Evolutionary conservation across 37 sponge, comb jelly and placozoan genomes (phyloP).

Genomic region (Haliclona indistincta): DNA sequence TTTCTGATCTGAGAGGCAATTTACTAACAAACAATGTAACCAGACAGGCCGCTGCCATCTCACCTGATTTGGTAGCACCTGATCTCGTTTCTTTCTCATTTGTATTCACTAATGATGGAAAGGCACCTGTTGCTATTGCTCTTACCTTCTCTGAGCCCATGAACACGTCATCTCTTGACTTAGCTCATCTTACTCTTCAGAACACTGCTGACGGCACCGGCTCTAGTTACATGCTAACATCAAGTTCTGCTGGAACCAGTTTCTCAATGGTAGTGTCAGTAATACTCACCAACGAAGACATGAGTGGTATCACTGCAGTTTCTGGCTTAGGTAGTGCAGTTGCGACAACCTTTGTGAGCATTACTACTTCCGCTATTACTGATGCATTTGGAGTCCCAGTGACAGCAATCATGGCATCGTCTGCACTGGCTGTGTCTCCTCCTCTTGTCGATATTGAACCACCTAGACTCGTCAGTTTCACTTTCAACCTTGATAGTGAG

Average conservation of each 20-base stretch:
- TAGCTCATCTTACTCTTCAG: slow-evolving; percentile 53
- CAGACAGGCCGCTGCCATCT: slow-evolving; percentile 25
- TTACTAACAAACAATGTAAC: slow-evolving; percentile 29
- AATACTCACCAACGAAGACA: slow-evolving; percentile 50
- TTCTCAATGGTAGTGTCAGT: slow-evolving; percentile 21
- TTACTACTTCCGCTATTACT: slow-evolving; percentile 29
- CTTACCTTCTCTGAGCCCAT: slow-evolving; percentile 85
- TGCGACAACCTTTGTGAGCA: slow-evolving; percentile 39
- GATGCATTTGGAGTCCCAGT: slow-evolving; percentile 68
- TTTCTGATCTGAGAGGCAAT: slow-evolving; percentile 75
- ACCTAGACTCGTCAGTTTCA: slow-evolving; percentile 68
- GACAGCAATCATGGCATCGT: neutral
- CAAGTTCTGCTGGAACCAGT: slow-evolving; percentile 28
- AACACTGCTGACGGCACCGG: slow-evolving; percentile 22
- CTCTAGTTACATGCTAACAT: slow-evolving; percentile 23
- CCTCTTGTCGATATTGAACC: slow-evolving; percentile 57
- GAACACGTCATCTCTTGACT: slow-evolving; percentile 40
- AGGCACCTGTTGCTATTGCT: slow-evolving; percentile 56
- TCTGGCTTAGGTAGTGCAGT: slow-evolving; percentile 33
- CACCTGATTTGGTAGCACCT: slow-evolving; percentile 56
- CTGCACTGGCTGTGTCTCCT: slow-evolving; percentile 49
- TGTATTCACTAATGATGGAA: slow-evolving; percentile 46
- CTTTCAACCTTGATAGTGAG: slow-evolving; percentile 62
- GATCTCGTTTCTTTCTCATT: slow-evolving; percentile 56
- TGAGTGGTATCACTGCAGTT: slow-evolving; percentile 44